A percentile compares a stretch with the other conserved stretches of the same genome.
phyloP scores from a whole-genome alignment of 2,888 invertebrate genomes.

The Nesidiocoris tenuis region DNA sequence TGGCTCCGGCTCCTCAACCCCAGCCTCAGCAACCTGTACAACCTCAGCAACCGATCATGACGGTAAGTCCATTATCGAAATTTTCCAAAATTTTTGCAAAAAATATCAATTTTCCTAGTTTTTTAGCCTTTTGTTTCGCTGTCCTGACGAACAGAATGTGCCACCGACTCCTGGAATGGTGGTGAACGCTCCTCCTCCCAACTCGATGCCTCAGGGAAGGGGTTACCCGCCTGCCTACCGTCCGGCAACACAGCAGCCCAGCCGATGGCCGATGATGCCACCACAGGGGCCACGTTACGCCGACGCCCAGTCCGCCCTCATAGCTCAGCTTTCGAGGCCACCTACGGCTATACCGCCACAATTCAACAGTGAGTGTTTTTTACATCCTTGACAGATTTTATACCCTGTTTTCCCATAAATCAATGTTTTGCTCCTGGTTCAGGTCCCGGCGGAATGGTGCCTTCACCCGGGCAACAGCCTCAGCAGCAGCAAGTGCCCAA shows the following conservation, averaged over 20 bases:
- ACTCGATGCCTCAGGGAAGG: conserved; percentile 29
- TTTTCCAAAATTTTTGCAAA: neutral
- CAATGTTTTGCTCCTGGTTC: neutral
- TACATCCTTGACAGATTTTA: neutral
- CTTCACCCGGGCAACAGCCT: conserved; percentile 25
- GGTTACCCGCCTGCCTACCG: conserved; percentile 43
- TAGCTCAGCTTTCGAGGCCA: conserved; percentile 62
- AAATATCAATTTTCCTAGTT: conserved; percentile 6
- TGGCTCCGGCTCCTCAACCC: conserved; percentile 41
- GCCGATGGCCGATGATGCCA: conserved; percentile 49
- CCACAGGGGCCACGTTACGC: conserved; percentile 47
- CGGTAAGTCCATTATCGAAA: conserved; percentile 26
- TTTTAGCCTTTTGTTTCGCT: conserved; percentile 6
- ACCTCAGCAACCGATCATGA: conserved; percentile 45
- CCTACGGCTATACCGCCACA: conserved; percentile 58
- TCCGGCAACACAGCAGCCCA: conserved; percentile 11
- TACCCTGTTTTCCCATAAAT: neutral
- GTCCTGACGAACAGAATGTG: conserved; percentile 6
- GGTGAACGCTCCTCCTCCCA: conserved; percentile 5
- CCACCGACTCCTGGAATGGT: conserved; percentile 24
- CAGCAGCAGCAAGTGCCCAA: conserved; percentile 36
- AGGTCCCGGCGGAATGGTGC: conserved; percentile 41
- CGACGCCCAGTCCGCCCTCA: conserved; percentile 58
- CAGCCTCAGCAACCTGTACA: conserved; percentile 45
- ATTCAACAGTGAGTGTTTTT: conserved; percentile 51